Evolutionary conservation across 2,797 vertebrate genomes (phyloP), one percentile per base, ranked within the genome.

Genomic region (Pithecia hirsuta): DNA sequence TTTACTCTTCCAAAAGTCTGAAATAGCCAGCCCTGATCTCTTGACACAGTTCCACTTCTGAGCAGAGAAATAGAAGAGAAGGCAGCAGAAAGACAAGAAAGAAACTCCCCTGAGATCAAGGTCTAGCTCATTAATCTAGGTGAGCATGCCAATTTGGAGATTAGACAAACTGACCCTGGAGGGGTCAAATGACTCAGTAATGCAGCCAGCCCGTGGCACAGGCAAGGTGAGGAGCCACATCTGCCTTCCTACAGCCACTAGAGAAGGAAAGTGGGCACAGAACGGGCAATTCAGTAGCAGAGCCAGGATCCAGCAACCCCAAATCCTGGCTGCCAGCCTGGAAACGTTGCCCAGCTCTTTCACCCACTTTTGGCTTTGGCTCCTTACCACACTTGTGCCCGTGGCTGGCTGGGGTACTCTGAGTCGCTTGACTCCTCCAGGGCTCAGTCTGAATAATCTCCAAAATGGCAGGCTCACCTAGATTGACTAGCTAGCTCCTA

Each of bases 281-380:
- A 52, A 17, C n/a, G 39, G 52, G 89, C 88, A 67, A 12, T 86
- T 79, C 17, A 3, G 30, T 9, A 15, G 52, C 78, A 39, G 36
- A 64, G 39, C 39, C 41, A 59, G 92, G 52, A 92, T 30, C 39
- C 90, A 39, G 20, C 41, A n/a, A 39, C 64, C 86, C 67, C 74
- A 74, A 78, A 79, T 39, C 67, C 86, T 22, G 24, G 44, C 44
- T 96, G 90, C 79, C 87, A 86, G 82, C 41, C 59, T 79, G 86
- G 95, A 89, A 92, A 86, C 24, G 33, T 46, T 88, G 93, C 81
- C 88, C 81, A 92, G 13, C 55, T 74, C 90, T 93, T 96, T 94
- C 74, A 85, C 64, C 81, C 75, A 61, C 50, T 76, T 92, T 79
- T 76, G 17, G 80, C 76, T 46, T 88, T 26, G 0, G 30, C 33